A percentile compares a stretch with the other conserved stretches of the same genome.
Conservation (phyloP, 2,113 vertebrate species). For the Ciconia stormi region DNA sequence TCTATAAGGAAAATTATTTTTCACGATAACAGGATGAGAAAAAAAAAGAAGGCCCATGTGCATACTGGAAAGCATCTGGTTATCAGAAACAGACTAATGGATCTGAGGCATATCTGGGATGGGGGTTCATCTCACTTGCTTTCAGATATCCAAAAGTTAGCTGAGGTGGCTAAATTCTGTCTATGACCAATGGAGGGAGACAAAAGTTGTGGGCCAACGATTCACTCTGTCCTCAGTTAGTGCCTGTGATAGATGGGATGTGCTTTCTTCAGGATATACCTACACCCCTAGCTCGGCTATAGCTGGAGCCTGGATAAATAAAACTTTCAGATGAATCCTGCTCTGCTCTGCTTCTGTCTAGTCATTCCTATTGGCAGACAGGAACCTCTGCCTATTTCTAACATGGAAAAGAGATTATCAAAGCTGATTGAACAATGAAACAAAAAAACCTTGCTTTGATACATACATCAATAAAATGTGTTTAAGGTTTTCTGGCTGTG, state of each 20-base stretch:
- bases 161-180: not conserved
- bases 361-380: not conserved
- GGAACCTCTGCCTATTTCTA: not conserved
- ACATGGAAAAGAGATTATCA: not conserved
- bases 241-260: not conserved
- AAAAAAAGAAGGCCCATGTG: fast-evolving
- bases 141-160: not conserved
- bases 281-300: not conserved
- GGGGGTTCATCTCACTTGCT: not conserved
- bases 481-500: not conserved
- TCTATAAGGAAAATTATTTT: not conserved
- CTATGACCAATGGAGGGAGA: not conserved
- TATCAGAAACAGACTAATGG: not conserved
- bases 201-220: not conserved
- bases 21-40: not conserved
- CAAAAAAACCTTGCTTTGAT: fast-evolving
- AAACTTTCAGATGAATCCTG: not conserved
- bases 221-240: not conserved
- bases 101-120: not conserved
- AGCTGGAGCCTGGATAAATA: not conserved
- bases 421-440: not conserved
- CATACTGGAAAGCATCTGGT: not conserved
- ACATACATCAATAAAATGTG: not conserved
- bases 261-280: not conserved
- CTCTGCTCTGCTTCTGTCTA: not conserved